These are phyloP conservation scores for Astropecten irregularis DNA, from an alignment of 53 echinoderm and acorn worm genomes.

Conservation along the genomic window DNA sequence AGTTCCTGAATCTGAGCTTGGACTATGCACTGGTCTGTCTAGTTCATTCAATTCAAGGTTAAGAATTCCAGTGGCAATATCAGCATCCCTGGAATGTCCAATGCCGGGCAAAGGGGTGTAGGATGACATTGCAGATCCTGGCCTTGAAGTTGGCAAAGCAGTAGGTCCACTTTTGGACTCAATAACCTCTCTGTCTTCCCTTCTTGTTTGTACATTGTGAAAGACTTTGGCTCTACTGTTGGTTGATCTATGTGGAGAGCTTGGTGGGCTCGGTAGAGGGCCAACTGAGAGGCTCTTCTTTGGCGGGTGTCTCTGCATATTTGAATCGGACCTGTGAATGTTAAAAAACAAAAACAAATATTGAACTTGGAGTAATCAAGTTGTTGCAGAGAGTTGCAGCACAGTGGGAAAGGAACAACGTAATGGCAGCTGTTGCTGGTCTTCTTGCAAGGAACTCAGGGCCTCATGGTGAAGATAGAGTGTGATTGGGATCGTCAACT, in stretches of 20 bases:
- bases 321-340: neutral
- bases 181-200: neutral
- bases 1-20: neutral
- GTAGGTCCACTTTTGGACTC: neutral
- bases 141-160: conserved; percentile 8
- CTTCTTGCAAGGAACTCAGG: too few relatives aligned
- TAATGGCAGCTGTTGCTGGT: too few relatives aligned
- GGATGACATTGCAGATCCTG: conserved; percentile 46
- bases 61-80: neutral
- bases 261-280: conserved; percentile 16
- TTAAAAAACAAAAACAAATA: neutral
- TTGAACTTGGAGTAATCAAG: too few relatives aligned
- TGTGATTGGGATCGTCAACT: too few relatives aligned
- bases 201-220: neutral
- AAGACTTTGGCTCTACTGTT: neutral
- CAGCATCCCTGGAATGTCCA: conserved; percentile 14
- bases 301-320: conserved; percentile 12
- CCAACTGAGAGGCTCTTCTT: neutral
- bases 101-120: conserved; percentile 56
- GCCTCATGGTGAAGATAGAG: too few relatives aligned
- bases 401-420: too few relatives aligned
- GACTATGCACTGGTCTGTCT: neutral
- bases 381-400: too few relatives aligned
- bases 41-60: neutral
- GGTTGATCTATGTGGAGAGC: neutral